phyloP scores from a whole-genome alignment of 2,888 invertebrate species.

The Tuberolachnus salignus region DNA sequence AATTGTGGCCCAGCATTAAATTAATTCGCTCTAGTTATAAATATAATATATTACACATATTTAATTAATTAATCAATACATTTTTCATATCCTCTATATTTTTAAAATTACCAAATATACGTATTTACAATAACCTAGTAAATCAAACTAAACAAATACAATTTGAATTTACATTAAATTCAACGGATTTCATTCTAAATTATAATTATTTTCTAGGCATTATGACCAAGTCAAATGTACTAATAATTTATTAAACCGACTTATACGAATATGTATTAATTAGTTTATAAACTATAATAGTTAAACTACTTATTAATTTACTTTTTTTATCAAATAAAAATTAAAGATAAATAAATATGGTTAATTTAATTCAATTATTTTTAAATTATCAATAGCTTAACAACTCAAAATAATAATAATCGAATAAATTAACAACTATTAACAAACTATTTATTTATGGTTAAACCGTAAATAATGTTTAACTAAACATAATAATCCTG shows the following conservation, averaged over 20 bases:
- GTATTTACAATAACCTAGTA: too few relatives aligned
- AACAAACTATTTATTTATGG: too few relatives aligned
- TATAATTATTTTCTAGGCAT: neutral
- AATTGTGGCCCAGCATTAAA: slow-evolving; percentile 31
- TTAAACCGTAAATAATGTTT: neutral
- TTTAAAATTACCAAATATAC: too few relatives aligned
- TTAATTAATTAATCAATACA: too few relatives aligned
- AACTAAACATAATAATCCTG: too few relatives aligned
- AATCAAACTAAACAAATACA: too few relatives aligned
- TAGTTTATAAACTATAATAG: slow-evolving; percentile 42
- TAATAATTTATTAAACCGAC: slow-evolving; percentile 5
- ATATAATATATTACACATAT: neutral
- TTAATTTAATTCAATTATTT: too few relatives aligned
- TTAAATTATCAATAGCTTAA: neutral
- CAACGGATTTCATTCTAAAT: neutral
- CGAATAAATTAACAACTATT: too few relatives aligned
- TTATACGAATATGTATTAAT: slow-evolving; percentile 23
- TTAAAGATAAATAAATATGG: too few relatives aligned
- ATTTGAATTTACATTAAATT: too few relatives aligned
- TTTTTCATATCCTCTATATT: too few relatives aligned
- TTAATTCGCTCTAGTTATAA: neutral
- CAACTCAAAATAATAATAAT: neutral
- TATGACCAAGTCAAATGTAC: neutral
- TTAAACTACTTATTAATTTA: slow-evolving; percentile 11
- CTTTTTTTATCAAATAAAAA: too few relatives aligned